Evolutionary conservation across 2,113 vertebrate genomes (phyloP).

Genomic region (Aix galericulata): DNA sequence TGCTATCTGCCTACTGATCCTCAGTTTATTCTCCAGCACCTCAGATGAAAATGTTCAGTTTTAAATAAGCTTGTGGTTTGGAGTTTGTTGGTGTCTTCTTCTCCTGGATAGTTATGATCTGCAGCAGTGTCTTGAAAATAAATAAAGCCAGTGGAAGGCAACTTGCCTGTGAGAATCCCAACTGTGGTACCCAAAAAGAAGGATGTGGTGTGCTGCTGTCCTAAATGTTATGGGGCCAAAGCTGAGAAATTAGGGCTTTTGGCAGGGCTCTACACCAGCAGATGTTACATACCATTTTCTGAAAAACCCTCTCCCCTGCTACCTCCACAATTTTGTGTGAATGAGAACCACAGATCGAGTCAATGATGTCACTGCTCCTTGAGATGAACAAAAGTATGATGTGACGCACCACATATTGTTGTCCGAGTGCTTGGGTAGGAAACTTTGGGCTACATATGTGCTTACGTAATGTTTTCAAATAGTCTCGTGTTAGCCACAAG

Average conservation of each 20-base stretch:
- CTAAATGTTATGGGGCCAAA: not conserved
- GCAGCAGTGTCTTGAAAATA: not conserved
- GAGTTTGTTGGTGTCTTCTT: not conserved
- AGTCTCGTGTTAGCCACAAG: not conserved
- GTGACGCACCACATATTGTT: rapidly evolving
- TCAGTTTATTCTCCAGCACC: not conserved
- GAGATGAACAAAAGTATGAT: not conserved
- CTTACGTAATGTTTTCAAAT: not conserved
- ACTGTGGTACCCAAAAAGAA: not conserved
- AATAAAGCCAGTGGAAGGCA: not conserved
- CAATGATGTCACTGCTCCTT: not conserved
- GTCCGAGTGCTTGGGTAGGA: not conserved
- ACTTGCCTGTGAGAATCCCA: not conserved
- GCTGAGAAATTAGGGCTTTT: not conserved
- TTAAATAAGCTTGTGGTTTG: not conserved
- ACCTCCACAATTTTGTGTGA: not conserved
- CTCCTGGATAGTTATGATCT: not conserved
- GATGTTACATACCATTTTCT: not conserved
- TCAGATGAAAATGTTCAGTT: not conserved
- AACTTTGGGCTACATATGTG: rapidly evolving
- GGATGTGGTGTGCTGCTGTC: not conserved
- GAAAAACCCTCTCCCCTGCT: not conserved
- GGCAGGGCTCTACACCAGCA: not conserved
- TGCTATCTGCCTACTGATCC: not conserved
- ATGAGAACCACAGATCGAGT: not conserved